Percentiles rank a stretch among this genome's conserved stretches.
Evolutionary conservation across 2,888 invertebrate genomes (phyloP).

Genomic region (Orthonevra nobilis): DNA sequence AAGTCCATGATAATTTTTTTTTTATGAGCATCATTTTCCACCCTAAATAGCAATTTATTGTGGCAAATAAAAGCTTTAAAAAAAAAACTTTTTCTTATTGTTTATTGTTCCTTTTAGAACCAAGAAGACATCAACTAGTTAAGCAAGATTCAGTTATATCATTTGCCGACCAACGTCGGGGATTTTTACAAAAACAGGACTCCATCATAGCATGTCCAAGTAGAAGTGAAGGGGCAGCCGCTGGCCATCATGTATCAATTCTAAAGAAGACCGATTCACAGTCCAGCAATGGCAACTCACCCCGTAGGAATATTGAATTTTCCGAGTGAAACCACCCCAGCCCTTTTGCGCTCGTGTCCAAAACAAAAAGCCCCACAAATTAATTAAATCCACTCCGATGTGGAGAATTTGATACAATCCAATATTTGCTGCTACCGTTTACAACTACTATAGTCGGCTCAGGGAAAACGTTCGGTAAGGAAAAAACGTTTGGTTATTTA

Average conservation of each 20-base stretch:
- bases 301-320: constrained; percentile 79
- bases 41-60: neutral
- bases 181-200: constrained; percentile 78
- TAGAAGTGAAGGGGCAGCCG: constrained; percentile 77
- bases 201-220: constrained; percentile 78
- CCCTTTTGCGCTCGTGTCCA: constrained; percentile 22
- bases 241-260: constrained; percentile 79
- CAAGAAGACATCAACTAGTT: constrained; percentile 79
- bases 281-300: constrained; percentile 75
- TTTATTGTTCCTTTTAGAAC: constrained; percentile 71
- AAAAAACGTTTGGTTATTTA: constrained; percentile 67
- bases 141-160: constrained; percentile 80
- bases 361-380: constrained; percentile 57
- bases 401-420: constrained; percentile 67
- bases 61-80: constrained; percentile 4
- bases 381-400: constrained; percentile 46
- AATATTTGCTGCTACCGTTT: constrained; percentile 69
- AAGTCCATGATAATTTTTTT: too few relatives aligned
- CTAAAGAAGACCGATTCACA: constrained; percentile 80
- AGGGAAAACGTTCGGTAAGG: constrained; percentile 70
- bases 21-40: constrained; percentile 11
- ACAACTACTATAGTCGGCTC: constrained; percentile 71
- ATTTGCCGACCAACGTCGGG: constrained; percentile 80
- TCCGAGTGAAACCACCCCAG: constrained; percentile 75
- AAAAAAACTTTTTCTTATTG: constrained; percentile 2